phyloP scores from a whole-genome alignment of 2,113 vertebrate genomes.

The Oryzias javanicus region DNA sequence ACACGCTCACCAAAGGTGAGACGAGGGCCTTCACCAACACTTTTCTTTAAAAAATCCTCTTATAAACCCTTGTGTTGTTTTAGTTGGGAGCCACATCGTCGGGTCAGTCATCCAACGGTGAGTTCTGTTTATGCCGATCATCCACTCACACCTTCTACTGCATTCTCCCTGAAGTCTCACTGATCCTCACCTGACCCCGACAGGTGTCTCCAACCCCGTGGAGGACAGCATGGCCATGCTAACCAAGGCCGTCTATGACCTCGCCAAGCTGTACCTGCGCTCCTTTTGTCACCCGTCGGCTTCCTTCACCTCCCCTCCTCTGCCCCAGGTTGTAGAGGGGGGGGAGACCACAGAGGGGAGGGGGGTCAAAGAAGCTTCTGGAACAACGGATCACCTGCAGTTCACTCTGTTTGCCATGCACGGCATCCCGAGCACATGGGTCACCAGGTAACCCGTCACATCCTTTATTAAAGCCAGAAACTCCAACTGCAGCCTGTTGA shows the following conservation, averaged over 20 bases:
- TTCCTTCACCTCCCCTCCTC: conserved; percentile 33
- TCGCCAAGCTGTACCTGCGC: conserved; percentile 84
- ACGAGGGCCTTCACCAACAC: not conserved
- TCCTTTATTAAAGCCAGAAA: not conserved
- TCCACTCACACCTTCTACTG: not conserved
- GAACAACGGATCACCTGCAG: conserved; percentile 89
- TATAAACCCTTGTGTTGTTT: conserved; percentile 20
- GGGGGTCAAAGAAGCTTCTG: conserved; percentile 83
- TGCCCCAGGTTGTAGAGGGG: conserved; percentile 26
- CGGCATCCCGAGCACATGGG: conserved; percentile 87
- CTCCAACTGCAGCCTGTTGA: too few species aligned
- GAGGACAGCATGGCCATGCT: conserved; percentile 81
- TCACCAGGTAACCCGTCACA: conserved; percentile 82
- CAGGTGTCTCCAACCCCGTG: conserved; percentile 75
- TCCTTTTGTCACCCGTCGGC: conserved; percentile 74
- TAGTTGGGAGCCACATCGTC: conserved; percentile 78
- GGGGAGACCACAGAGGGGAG: conserved; percentile 35
- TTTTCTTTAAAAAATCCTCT: not conserved
- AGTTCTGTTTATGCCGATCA: conserved; percentile 6
- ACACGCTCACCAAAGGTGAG: conserved; percentile 84
- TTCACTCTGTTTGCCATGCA: conserved; percentile 93
- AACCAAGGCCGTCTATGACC: conserved; percentile 85
- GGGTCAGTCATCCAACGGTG: conserved; percentile 66
- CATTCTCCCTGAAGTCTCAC: not conserved
- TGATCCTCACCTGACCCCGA: not conserved